phyloP scores from a whole-genome alignment of 2,797 vertebrate genomes.

The Spatula clypeata region DNA sequence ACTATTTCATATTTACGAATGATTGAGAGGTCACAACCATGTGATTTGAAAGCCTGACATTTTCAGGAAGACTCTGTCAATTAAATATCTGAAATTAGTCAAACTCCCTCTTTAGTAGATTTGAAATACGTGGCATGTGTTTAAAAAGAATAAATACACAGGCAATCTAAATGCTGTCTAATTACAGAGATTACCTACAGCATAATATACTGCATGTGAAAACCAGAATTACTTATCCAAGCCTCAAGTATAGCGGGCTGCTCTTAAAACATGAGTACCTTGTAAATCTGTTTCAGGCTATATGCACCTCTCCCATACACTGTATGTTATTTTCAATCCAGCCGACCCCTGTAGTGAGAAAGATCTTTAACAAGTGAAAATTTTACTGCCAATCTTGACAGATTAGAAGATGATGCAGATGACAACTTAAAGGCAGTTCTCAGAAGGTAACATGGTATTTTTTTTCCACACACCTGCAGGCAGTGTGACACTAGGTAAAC shows the following conservation, averaged over 20 bases:
- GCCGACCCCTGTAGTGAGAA: neutral
- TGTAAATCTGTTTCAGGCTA: neutral
- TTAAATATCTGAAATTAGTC: neutral
- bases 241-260: neutral
- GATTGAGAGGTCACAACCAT: neutral
- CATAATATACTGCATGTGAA: neutral
- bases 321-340: neutral
- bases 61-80: neutral
- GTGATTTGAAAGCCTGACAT: neutral
- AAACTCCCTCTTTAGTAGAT: neutral
- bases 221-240: neutral
- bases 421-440: slow-evolving; percentile 15
- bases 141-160: neutral
- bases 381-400: slow-evolving; percentile 15
- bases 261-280: neutral
- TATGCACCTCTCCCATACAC: neutral
- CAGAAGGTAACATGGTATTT: neutral
- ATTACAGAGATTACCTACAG: neutral
- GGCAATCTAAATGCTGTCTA: neutral
- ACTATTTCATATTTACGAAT: neutral
- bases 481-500: neutral
- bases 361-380: slow-evolving; percentile 10
- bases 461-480: neutral
- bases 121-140: neutral
- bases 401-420: slow-evolving; percentile 44